These are phyloP conservation scores for Dendrocopos noguchii DNA, from an alignment of 2,113 vertebrate genomes.

Conservation along the genomic window DNA sequence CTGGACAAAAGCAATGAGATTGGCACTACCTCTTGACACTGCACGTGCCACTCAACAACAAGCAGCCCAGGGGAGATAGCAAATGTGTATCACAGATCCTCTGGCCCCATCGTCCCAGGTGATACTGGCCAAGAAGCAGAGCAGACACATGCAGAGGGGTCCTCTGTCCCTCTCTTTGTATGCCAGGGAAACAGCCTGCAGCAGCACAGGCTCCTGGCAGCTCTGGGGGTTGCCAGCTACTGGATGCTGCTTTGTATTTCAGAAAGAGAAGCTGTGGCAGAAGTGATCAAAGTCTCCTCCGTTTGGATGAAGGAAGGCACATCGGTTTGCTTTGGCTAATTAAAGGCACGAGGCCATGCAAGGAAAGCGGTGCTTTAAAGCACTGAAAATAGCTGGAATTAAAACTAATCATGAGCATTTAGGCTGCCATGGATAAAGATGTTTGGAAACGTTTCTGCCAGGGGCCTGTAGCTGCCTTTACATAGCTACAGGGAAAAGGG, in stretches of 20 bases:
- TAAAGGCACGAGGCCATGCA: constrained; percentile 12
- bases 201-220: not conserved
- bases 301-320: constrained; percentile 21
- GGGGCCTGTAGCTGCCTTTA: not conserved
- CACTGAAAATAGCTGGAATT: constrained; percentile 55
- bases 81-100: fast-evolving
- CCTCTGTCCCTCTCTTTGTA: not conserved
- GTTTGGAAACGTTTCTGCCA: constrained; percentile 13
- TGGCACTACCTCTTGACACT: not conserved
- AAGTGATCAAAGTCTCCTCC: not conserved
- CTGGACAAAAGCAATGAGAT: not conserved
- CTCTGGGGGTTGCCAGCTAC: not conserved
- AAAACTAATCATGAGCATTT: constrained; percentile 41
- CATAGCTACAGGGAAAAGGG: not conserved
- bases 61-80: not conserved
- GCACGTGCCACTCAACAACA: not conserved
- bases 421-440: constrained; percentile 13
- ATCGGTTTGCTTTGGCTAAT: constrained; percentile 50
- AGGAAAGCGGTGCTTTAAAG: constrained; percentile 32
- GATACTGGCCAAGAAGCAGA: fast-evolving
- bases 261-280: not conserved
- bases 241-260: not conserved
- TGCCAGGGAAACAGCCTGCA: not conserved
- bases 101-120: fast-evolving
- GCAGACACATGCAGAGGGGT: not conserved